Base-by-base conservation (phyloP, 2,113 vertebrate species). In the Collichthys lucidus region DNA sequence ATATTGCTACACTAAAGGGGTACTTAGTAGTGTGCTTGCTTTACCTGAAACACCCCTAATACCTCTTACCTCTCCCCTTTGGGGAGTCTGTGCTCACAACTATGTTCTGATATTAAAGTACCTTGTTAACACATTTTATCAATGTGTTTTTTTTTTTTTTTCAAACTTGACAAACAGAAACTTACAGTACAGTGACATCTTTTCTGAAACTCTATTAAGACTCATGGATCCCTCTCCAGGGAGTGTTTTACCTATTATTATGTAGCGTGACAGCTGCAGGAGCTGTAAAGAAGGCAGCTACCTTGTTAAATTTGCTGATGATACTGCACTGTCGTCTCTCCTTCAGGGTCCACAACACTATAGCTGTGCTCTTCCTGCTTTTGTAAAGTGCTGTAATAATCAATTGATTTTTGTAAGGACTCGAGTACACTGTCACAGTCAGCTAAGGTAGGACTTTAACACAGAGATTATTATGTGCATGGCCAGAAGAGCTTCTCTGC, bases 251-350 rank as follows among this genome's bases (percentile, higher is more conserved):
- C 62, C 12, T 74, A 50, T 69, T 52, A n/a, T 69, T 59, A 55
- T 35, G 72, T 44, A 55, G 57, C 11, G 7, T 63, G 77, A 63
- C 59, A 74, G 71, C 46, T 62, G 50, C 74, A 78, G 56, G 35
- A 49, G 31, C 29, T 52, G 29, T 50, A 62, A 50, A 20, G 29
- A 0, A 68, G 68, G 49, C 35, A 61, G 42, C 63, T 63, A 0
- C 56, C 69, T 62, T 79, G 69, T 75, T 12, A 77, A 26, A 35
- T 26, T 55, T 66, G 76, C 60, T 76, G 65, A 67, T 67, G 70
- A 76, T 56, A 49, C 35, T 71, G 66, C 66, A 65, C 52, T 9
- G 66, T 61, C n/a, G 7, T 76, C 31, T 9, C 46, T 71, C 26
- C 83, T 66, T 66, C 66, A 77, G 72, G 66, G 53, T 50, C 40